Base-by-base conservation (phyloP, 2,113 vertebrate genomes). In the Pyxicephalus adspersus region DNA sequence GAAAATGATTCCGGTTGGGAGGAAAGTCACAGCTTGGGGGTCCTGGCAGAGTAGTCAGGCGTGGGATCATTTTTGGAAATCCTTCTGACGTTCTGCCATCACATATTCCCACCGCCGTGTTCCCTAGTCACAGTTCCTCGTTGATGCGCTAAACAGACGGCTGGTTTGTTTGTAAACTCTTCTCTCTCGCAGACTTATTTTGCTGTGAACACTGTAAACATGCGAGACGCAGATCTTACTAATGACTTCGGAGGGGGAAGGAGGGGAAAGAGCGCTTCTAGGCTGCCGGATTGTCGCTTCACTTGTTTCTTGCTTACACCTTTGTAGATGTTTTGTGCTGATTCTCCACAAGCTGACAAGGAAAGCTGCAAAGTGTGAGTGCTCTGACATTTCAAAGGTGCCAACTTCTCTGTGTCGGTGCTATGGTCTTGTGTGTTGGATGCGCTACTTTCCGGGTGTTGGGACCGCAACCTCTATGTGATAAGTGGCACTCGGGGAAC, bases 321-420 rank as follows among this genome's bases (percentile, higher is more conserved):
- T 70, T 38, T 38, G 84, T 85, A 84, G 76, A 83, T 89, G 57
- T 77, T 72, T 77, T 75, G 74, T 80, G 87, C 52, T 85, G 84
- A 86, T 70, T 85, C 65, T 80, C 85, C 80, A 77, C 84, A 84
- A 29, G 77, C 29, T 45, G 86, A 83, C 66, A 70, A 22, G 16
- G n/a, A 23, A 23, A n/a, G 11, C n/a, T 58, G 23, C 57, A 58
- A 58, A 58, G 57, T 22, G n/a, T 9, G n/a, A 45, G 38, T n/a
- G 13, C 34, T 51, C 16, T 22, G 18, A 51, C 20, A 22, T 22
- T 25, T 20, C 57, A 23, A 22, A 70, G 34, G 38, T 25, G 16
- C 38, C 66, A 70, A 20, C 66, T 58, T 58, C 57, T n/a, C 20
- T 58, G 57, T 58, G n/a, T 17, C 57, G 23, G 22, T n/a, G 9